These are phyloP conservation scores for Sylvietta virens DNA, from an alignment of 2,113 vertebrate genomes.

Conservation along the genomic window DNA sequence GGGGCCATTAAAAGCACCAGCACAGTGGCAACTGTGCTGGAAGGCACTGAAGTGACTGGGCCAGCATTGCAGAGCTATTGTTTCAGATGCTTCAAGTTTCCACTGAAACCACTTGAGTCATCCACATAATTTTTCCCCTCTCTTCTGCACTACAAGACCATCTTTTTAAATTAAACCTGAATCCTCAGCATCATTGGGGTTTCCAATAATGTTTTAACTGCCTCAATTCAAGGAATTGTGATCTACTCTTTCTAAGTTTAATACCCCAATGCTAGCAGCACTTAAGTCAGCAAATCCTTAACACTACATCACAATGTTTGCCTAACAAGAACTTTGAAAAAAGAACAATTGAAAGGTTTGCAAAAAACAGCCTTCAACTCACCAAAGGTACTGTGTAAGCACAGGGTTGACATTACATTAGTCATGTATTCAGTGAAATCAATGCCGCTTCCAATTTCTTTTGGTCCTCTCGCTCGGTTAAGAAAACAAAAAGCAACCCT, in stretches of 20 bases:
- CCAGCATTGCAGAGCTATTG: neutral
- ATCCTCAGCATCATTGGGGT: neutral
- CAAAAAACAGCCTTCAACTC: neutral
- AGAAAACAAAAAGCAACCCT: neutral
- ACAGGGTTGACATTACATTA: neutral
- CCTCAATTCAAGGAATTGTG: neutral
- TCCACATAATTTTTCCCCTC: neutral
- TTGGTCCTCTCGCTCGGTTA: neutral
- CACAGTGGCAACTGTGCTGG: neutral
- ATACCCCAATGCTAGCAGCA: neutral
- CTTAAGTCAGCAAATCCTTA: neutral
- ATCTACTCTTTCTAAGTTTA: neutral
- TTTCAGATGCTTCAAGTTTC: neutral
- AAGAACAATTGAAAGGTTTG: neutral
- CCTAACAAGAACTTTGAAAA: neutral
- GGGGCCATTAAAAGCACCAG: neutral
- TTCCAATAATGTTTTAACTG: neutral
- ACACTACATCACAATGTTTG: neutral
- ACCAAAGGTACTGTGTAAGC: neutral
- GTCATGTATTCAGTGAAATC: neutral
- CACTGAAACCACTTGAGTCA: neutral
- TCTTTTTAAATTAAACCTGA: neutral
- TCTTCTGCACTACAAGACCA: neutral
- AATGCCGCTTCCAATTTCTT: neutral
- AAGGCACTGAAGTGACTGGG: neutral